Evolutionary conservation across 2,113 vertebrate species (phyloP), one percentile per base, ranked within the genome.

Genomic region (Pygoscelis adeliae): DNA sequence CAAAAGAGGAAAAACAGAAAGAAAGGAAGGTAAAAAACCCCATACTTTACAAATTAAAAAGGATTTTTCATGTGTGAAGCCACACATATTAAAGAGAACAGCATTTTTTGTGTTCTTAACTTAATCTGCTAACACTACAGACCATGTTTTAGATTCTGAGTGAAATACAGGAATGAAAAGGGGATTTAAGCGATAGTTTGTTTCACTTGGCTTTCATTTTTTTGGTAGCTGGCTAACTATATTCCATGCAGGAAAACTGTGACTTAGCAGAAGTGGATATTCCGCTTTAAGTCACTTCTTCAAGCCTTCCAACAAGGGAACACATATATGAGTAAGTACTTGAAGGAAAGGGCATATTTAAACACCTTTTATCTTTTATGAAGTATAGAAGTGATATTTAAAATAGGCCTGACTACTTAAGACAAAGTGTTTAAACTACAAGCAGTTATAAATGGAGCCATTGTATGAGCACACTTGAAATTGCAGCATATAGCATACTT

Each of bases 371-470:
- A n/a, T 67, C 82, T 83, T 87, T 53, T 50, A 36, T 66, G 18
- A 53, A 66, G 59, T 44, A 77, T 47, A 11, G 29, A 78, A 84
- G 40, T 38, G 40, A 38, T 83, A 89, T 46, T 90, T 89, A 59
- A 80, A 88, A 72, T 13, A 69, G 49, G 59, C 36, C 69, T 56
- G 58, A 69, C 65, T 61, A 61, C 65, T 90, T 47, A 52, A 78
- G 74, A 93, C 44, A 47, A 81, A 10, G 47, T 61, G 32, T 73
- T 83, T 86, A 56, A 95, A 83, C 49, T 53, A 5, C 21, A 58
- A 65, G 56, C 40, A 76, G 83, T 61, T 89, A 83, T 89, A 96
- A 96, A 83, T 77, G 42, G 89, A 94, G 58, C 36, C 76, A 83
- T 53, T 92, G 83, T 95, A 36, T 0, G 6, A 70, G 59, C 44